phyloP scores from a whole-genome alignment of 2,113 vertebrate species.

The Taurulus bubalis region DNA sequence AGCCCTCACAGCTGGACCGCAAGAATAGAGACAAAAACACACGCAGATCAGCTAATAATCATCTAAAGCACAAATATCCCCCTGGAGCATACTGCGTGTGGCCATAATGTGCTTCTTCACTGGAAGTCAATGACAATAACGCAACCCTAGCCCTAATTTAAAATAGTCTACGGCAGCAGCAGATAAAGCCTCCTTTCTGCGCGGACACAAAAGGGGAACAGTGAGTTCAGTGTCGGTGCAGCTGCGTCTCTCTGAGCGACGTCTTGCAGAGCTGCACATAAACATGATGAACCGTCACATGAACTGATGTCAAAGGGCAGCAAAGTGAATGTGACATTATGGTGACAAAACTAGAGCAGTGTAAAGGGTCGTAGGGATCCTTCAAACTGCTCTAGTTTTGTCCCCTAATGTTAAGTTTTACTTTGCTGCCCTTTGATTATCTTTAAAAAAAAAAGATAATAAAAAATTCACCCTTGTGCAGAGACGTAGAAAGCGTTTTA shows the following conservation, averaged over 20 bases:
- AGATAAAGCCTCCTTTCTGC: slow-evolving; percentile 63
- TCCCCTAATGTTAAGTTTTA: no score
- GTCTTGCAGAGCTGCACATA: slow-evolving; percentile 37
- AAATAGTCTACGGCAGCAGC: slow-evolving; percentile 32
- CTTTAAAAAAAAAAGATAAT: not conserved
- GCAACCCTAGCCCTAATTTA: slow-evolving; percentile 11
- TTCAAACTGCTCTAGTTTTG: no score
- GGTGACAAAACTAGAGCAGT: not conserved
- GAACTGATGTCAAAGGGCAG: slow-evolving; percentile 19
- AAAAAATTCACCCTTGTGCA: not conserved
- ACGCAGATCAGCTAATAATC: not conserved
- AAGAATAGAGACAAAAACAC: slow-evolving; percentile 15
- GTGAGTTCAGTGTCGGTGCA: slow-evolving; percentile 53
- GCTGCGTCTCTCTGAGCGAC: slow-evolving; percentile 41
- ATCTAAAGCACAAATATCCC: not conserved
- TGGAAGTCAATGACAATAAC: slow-evolving; percentile 39
- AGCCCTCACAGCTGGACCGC: slow-evolving; percentile 57
- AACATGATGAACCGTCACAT: slow-evolving; percentile 37
- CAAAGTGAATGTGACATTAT: slow-evolving; percentile 2
- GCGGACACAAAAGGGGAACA: slow-evolving; percentile 62
- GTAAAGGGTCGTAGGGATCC: not conserved
- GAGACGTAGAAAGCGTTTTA: not conserved
- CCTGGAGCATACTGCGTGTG: not conserved
- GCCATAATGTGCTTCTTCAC: slow-evolving; percentile 8
- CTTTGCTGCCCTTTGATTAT: no score